Conservation (phyloP, 2,113 vertebrate species). For the Oryzias curvinotus region DNA sequence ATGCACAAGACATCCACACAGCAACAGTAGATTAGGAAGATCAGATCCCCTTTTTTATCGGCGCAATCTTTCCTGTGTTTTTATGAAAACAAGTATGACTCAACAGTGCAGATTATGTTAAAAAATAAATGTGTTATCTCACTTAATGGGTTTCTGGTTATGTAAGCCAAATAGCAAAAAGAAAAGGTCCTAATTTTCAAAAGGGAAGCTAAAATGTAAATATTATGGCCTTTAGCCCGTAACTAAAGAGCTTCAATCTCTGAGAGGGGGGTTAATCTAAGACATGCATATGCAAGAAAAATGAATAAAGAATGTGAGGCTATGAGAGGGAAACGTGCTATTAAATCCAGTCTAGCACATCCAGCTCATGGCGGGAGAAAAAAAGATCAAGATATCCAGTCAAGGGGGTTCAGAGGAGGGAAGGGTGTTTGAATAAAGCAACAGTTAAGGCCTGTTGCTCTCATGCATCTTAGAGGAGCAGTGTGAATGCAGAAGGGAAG, state of each 20-base stretch:
- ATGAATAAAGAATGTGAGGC: too few relatives aligned
- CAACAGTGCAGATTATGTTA: background rate
- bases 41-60: slow-evolving; percentile 50
- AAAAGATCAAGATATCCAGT: background rate
- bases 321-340: background rate
- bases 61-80: slow-evolving; percentile 7
- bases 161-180: too few relatives aligned
- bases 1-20: slow-evolving; percentile 58
- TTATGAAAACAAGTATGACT: slow-evolving; percentile 34
- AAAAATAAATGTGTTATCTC: background rate
- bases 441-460: background rate
- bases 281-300: too few relatives aligned
- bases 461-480: background rate
- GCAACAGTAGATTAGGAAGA: slow-evolving; percentile 23
- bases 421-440: slow-evolving; percentile 21
- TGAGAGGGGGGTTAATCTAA: too few relatives aligned
- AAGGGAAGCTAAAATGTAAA: too few relatives aligned
- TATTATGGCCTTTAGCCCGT: too few relatives aligned
- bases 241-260: too few relatives aligned
- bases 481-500: too few relatives aligned
- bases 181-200: too few relatives aligned
- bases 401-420: slow-evolving; percentile 15
- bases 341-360: background rate
- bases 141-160: too few relatives aligned
- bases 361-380: background rate